These are phyloP conservation scores for Sebastes alutus DNA, from an alignment of 2,797 vertebrate genomes.

Conservation along the genomic window DNA sequence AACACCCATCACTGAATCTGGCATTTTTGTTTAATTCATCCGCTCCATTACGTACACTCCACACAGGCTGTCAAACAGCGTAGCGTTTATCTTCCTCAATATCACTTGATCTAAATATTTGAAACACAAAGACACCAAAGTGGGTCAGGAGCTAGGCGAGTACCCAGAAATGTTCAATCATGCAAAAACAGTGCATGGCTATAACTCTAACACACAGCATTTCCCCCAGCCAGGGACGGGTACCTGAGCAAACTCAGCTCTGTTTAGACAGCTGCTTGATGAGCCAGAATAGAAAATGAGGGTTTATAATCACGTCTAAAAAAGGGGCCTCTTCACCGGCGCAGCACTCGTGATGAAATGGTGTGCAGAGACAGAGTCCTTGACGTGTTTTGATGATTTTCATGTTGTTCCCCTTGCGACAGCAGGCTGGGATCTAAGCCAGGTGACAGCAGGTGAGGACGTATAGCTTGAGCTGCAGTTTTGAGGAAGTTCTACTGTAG, in stretches of 20 bases:
- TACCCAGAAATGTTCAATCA: constrained; percentile 57
- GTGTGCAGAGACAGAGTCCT: constrained; percentile 59
- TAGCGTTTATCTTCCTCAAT: constrained; percentile 45
- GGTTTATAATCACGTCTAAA: constrained; percentile 68
- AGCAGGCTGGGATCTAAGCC: constrained; percentile 51
- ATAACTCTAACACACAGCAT: constrained; percentile 59
- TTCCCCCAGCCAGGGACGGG: constrained; percentile 41
- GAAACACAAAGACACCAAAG: constrained; percentile 68
- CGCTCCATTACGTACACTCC: constrained; percentile 27
- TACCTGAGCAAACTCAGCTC: constrained; percentile 75
- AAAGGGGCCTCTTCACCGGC: constrained; percentile 47
- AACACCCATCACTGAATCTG: constrained; percentile 27
- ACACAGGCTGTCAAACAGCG: constrained; percentile 43
- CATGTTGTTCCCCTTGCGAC: constrained; percentile 35
- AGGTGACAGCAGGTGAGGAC: constrained; percentile 56
- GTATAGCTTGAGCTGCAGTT: constrained; percentile 50
- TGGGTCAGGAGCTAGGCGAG: constrained; percentile 64
- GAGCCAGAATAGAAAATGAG: constrained; percentile 73
- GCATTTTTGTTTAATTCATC: constrained; percentile 61
- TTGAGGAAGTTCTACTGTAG: constrained; percentile 41
- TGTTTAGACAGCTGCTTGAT: constrained; percentile 81
- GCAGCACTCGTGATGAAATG: constrained; percentile 54
- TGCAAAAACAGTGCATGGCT: constrained; percentile 64
- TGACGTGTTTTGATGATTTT: constrained; percentile 61
- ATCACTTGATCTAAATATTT: constrained; percentile 73